These are phyloP conservation scores for Anas platyrhynchos DNA, from an alignment of 2,113 vertebrate genomes.

Conservation along the genomic window DNA sequence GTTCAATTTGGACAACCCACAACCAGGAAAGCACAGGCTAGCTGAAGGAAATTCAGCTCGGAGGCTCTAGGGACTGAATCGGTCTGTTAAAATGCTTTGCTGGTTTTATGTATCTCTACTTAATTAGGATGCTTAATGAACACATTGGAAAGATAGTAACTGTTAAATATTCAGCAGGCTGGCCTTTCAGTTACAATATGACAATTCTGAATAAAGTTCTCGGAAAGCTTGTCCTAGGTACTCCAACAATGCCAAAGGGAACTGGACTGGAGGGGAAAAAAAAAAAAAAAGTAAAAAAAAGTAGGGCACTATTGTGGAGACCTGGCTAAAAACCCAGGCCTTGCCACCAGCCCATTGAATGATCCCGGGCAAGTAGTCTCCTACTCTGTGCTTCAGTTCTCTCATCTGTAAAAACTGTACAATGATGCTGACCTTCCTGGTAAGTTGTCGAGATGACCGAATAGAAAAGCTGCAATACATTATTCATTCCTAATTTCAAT, in stretches of 20 bases:
- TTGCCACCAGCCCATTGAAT: not conserved
- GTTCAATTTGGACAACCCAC: not conserved
- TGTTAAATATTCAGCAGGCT: slow-evolving; percentile 52
- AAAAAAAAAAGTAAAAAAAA: not conserved
- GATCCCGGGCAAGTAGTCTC: slow-evolving; percentile 40
- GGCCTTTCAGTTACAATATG: slow-evolving; percentile 40
- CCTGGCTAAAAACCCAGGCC: slow-evolving; percentile 41
- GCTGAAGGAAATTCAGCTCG: slow-evolving; percentile 6
- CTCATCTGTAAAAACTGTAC: slow-evolving; percentile 2
- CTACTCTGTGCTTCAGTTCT: slow-evolving; percentile 24
- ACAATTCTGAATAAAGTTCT: slow-evolving; percentile 42
- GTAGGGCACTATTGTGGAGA: slow-evolving; percentile 22
- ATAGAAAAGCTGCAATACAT: slow-evolving; percentile 10
- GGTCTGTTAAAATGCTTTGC: slow-evolving; percentile 49
- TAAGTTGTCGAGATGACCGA: not conserved
- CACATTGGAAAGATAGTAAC: slow-evolving; percentile 40
- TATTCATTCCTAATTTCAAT: slow-evolving; percentile 25
- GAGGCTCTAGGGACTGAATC: slow-evolving; percentile 20
- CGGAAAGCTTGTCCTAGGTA: slow-evolving; percentile 20
- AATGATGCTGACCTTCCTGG: not conserved
- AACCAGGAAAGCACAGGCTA: slow-evolving; percentile 27
- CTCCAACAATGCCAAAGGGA: slow-evolving; percentile 35
- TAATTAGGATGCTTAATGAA: slow-evolving; percentile 48
- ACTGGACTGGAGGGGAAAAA: not conserved
- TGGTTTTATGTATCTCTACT: slow-evolving; percentile 36